Percentiles rank a stretch among this genome's conserved stretches.
phyloP scores from a whole-genome alignment of 2,888 invertebrate species.

The Volucella inflata region DNA sequence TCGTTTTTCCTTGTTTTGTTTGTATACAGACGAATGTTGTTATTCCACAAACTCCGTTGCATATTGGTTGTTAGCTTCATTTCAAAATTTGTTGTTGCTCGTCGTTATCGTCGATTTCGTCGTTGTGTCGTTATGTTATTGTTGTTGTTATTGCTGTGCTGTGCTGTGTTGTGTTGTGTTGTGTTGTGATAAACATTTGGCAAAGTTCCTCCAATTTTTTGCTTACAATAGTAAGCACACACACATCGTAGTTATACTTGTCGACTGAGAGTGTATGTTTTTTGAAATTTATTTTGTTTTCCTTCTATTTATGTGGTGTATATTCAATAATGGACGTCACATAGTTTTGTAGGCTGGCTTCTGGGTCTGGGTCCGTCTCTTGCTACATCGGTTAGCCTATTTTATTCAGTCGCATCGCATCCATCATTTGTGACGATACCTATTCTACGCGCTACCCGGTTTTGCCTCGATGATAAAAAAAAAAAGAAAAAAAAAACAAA shows the following conservation, averaged over 20 bases:
- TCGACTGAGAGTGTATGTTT: constrained; percentile 57
- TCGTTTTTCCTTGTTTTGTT: constrained; percentile 69
- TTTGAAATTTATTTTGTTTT: constrained; percentile 70
- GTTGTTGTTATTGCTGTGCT: constrained; percentile 35
- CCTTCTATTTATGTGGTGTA: constrained; percentile 72
- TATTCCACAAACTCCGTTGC: constrained; percentile 69
- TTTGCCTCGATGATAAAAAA: no score
- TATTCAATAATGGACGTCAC: constrained; percentile 65
- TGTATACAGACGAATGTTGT: constrained; percentile 70
- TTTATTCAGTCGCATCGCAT: constrained; percentile 58
- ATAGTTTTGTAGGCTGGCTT: constrained; percentile 62
- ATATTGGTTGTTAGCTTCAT: constrained; percentile 63
- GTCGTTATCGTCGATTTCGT: constrained; percentile 4
- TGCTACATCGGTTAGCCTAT: constrained; percentile 33
- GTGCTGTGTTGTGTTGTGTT: constrained; percentile 20
- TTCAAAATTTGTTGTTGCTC: constrained; percentile 33
- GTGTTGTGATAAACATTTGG: constrained; percentile 65
- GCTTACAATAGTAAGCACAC: constrained; percentile 15
- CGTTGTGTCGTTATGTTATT: constrained; percentile 31
- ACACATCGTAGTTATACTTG: neutral
- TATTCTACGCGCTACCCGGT: constrained; percentile 29
- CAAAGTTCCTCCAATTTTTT: constrained; percentile 47
- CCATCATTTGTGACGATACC: constrained; percentile 43
- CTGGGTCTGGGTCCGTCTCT: neutral
- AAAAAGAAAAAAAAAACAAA: neutral